Conservation (phyloP, 1,140 invertebrate species). For the Halesus radiatus region DNA sequence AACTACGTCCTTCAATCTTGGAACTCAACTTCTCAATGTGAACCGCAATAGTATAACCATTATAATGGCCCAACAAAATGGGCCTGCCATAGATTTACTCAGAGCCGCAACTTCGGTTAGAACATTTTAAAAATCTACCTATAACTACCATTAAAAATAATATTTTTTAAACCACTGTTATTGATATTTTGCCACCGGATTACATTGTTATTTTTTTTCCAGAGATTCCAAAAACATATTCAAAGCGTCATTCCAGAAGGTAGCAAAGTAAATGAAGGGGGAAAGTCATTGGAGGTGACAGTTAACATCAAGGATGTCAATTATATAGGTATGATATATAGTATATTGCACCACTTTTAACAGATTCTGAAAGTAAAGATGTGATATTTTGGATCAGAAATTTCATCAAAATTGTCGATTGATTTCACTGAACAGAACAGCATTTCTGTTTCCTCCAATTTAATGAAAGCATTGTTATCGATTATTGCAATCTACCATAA, state of each 20-base stretch:
- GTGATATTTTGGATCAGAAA: too few relatives aligned
- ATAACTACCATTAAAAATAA: too few relatives aligned
- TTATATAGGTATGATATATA: conserved; percentile 45
- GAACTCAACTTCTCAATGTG: conserved; percentile 72
- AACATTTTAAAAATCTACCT: background rate
- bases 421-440: background rate
- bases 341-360: background rate
- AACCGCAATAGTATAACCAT: conserved; percentile 73
- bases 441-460: too few relatives aligned
- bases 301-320: conserved; percentile 60
- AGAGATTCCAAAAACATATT: conserved; percentile 51
- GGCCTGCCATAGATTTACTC: conserved; percentile 65
- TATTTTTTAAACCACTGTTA: background rate
- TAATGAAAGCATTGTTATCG: too few relatives aligned
- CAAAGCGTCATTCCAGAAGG: conserved; percentile 40
- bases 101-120: conserved; percentile 63
- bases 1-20: conserved; percentile 74
- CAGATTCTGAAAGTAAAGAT: too few relatives aligned
- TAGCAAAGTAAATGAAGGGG: conserved; percentile 52
- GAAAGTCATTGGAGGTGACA: conserved; percentile 60
- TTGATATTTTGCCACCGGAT: background rate
- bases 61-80: conserved; percentile 61
- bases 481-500: too few relatives aligned
- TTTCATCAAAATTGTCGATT: background rate
- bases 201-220: conserved; percentile 27